phyloP scores from a whole-genome alignment of 1,140 invertebrate genomes.

The Brachystomella parvula region DNA sequence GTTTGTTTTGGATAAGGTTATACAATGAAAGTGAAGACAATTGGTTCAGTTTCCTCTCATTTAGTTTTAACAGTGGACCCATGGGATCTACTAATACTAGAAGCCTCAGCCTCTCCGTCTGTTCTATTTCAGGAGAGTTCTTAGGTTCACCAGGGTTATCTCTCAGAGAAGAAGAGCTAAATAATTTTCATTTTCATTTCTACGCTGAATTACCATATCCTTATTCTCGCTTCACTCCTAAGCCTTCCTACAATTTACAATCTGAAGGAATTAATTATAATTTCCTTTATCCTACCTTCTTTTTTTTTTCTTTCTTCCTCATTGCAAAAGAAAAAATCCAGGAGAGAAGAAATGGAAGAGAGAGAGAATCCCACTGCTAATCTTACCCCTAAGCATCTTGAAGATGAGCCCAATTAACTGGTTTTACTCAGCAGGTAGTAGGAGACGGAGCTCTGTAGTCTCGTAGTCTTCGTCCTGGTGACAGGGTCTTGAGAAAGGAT shows the following conservation, averaged over 20 bases:
- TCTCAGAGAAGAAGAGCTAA: neutral
- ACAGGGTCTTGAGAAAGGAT: neutral
- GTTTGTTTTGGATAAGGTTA: neutral
- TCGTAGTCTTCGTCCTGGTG: neutral
- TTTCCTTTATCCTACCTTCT: neutral
- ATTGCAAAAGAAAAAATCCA: neutral
- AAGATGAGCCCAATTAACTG: slow-evolving; percentile 13
- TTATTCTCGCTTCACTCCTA: neutral
- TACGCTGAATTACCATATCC: neutral
- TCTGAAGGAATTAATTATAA: slow-evolving; percentile 4
- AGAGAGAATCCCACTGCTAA: neutral
- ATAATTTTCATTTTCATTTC: slow-evolving; percentile 4
- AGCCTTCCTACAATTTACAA: no score
- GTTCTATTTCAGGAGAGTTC: neutral
- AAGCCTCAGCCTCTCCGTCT: no score
- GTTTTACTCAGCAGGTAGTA: slow-evolving; percentile 10
- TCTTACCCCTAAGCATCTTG: neutral
- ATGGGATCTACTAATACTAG: no score
- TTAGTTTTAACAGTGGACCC: slow-evolving; percentile 5
- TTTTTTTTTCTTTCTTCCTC: neutral
- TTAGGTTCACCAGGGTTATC: neutral
- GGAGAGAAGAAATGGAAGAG: neutral
- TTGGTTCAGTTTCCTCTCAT: slow-evolving; percentile 10
- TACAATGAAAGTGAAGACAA: slow-evolving; percentile 12
- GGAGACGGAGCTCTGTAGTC: neutral